Conservation (phyloP, 2,797 vertebrate genomes). For the Betta splendens region DNA sequence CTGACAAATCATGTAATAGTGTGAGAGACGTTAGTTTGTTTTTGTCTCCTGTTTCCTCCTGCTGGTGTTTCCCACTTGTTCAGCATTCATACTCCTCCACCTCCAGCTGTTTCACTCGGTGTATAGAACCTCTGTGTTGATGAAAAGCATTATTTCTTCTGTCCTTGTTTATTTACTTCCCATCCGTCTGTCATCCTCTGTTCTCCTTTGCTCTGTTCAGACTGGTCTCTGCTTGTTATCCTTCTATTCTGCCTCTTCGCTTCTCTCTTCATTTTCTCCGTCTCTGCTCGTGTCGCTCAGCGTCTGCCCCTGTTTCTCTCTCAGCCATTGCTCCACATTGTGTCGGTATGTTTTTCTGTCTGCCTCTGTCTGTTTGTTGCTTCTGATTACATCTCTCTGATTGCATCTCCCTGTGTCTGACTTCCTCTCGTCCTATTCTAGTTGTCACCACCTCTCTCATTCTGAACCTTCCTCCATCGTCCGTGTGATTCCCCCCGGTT, state of each 20-base stretch:
- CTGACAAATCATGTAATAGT: too few relatives aligned
- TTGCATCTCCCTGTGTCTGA: not conserved
- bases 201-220: slow-evolving; percentile 20
- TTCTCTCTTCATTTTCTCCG: slow-evolving; percentile 1
- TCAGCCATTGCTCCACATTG: slow-evolving; percentile 3
- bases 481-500: slow-evolving; percentile 11
- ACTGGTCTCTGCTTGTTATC: slow-evolving; percentile 13
- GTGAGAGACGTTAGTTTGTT: slow-evolving; percentile 7
- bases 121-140: not conserved
- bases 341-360: slow-evolving; percentile 1
- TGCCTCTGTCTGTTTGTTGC: slow-evolving; percentile 4
- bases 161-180: not conserved
- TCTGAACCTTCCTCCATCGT: slow-evolving; percentile 1
- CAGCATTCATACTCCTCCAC: slow-evolving; percentile 27
- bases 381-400: too few relatives aligned
- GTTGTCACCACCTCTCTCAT: slow-evolving; percentile 6
- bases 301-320: not conserved
- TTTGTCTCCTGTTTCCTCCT: slow-evolving; percentile 16
- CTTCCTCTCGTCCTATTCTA: not conserved
- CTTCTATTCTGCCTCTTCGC: slow-evolving; percentile 5
- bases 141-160: too few relatives aligned
- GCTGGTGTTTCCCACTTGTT: slow-evolving; percentile 37
- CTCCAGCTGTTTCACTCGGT: slow-evolving; percentile 33
- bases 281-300: not conserved
- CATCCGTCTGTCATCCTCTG: slow-evolving; percentile 4